A percentile compares a stretch with the other conserved stretches of the same genome.
Evolutionary conservation across 2,888 invertebrate genomes (phyloP).

Genomic region (Hylaea fasciaria): DNA sequence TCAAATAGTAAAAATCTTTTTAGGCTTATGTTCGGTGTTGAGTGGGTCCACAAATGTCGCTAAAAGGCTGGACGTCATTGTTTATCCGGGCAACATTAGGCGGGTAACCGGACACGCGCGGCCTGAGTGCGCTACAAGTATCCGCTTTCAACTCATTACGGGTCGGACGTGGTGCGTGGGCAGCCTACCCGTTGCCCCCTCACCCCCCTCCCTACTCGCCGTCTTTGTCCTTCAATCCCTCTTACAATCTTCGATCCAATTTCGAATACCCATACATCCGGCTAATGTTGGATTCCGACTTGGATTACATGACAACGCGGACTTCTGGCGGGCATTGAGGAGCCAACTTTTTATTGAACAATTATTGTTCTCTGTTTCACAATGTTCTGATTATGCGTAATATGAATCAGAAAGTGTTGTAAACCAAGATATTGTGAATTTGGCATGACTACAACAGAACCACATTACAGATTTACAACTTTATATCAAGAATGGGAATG

Average conservation of each 20-base stretch:
- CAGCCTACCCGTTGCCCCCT: conserved; percentile 54
- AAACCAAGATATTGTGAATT: no score
- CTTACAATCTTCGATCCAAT: conserved; percentile 82
- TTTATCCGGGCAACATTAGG: conserved; percentile 85
- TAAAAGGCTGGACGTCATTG: conserved; percentile 85
- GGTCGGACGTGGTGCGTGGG: conserved; percentile 84
- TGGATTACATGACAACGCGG: conserved; percentile 65
- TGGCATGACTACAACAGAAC: no score
- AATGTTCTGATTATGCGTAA: not conserved
- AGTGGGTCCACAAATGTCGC: conserved; percentile 85
- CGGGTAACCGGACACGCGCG: conserved; percentile 85
- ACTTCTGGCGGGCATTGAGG: conserved; percentile 30
- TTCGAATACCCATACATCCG: conserved; percentile 78
- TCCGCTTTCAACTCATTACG: conserved; percentile 85
- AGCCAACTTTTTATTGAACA: conserved; percentile 19
- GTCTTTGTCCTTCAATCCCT: conserved; percentile 82
- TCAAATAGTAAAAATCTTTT: conserved; percentile 82
- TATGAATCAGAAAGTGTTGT: not conserved
- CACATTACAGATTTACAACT: no score
- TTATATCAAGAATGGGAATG: no score
- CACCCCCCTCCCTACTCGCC: conserved; percentile 53
- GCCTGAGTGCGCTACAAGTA: conserved; percentile 85
- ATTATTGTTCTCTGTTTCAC: conserved; percentile 5
- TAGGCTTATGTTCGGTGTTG: conserved; percentile 83
- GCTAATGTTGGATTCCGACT: conserved; percentile 72